Evolutionary conservation across 2,888 invertebrate genomes (phyloP), one percentile per base, ranked within the genome.

Genomic region (Apodemia zela): DNA sequence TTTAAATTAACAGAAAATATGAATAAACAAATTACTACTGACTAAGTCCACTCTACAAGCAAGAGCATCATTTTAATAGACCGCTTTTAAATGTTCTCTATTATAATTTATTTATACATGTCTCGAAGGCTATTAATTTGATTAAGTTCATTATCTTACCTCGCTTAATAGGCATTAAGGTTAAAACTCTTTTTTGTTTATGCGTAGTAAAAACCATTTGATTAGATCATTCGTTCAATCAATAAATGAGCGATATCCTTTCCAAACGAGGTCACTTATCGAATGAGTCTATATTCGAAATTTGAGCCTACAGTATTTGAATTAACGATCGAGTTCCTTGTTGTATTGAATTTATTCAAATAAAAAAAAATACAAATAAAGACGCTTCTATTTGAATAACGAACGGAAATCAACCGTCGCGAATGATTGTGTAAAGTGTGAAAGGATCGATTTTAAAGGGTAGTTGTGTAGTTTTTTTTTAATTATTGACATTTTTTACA

Each of bases 351-450:
- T 67, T 68, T 71, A 69, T 70, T 72, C 68, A 71, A 73, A 72
- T 69, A n/a, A 67, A 63, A 78, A 78, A 85, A 83, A 82, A 79
- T 15, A 42, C 42, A 82, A 82, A 84, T 82, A 82, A 85, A 82
- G 83, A 84, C 79, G 83, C 79, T 82, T 80, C 82, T 81, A 82
- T 89, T 86, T 85, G 86, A 89, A 86, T 89, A 84, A 84, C 84
- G 89, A 89, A 84, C 91, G 90, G 90, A 90, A 91, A 89, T 87
- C 86, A 89, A 87, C 88, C 89, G 90, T 87, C 90, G 81, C 77
- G 79, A 75, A 74, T 80, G 81, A 83, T 89, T 87, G 89, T 87
- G 82, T 82, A 72, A 90, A 90, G 90, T 91, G 90, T 90, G 89
- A 90, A 87, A 84, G 85, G 85, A 89, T 90, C 86, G 90, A 90